Evolutionary conservation across 2,113 vertebrate genomes (phyloP).

Genomic region (Globicephala melas): DNA sequence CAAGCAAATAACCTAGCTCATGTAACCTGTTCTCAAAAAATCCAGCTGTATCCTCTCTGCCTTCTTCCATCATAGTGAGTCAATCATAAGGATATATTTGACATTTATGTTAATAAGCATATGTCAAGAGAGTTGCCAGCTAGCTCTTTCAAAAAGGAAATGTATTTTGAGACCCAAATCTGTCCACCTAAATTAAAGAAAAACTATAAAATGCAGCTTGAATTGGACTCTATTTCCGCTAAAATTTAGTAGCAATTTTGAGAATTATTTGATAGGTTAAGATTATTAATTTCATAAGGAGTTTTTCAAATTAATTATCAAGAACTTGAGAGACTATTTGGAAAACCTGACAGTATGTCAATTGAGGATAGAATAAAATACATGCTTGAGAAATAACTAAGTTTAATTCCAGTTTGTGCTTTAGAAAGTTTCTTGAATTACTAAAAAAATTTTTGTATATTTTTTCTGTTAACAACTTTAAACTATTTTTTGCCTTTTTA

Average conservation of each 20-base stretch:
- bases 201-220: not conserved
- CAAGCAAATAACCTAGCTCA: not conserved
- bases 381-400: not conserved
- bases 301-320: slow-evolving; percentile 14
- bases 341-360: not conserved
- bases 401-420: not conserved
- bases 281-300: slow-evolving; percentile 8
- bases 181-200: not conserved
- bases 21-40: not conserved
- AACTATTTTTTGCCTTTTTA: not conserved
- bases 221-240: not conserved
- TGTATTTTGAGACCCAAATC: not conserved
- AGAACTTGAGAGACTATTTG: not conserved
- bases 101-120: not conserved
- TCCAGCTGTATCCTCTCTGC: not conserved
- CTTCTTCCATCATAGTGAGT: not conserved
- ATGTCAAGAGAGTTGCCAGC: not conserved
- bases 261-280: not conserved
- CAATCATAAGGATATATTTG: not conserved
- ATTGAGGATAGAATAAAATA: not conserved
- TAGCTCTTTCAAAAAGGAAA: not conserved
- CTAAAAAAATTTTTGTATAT: not conserved
- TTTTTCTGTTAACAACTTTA: not conserved
- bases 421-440: not conserved
- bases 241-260: not conserved